Base-by-base conservation (phyloP, 2,797 vertebrate genomes). In the Micropoecilia bifurca region DNA sequence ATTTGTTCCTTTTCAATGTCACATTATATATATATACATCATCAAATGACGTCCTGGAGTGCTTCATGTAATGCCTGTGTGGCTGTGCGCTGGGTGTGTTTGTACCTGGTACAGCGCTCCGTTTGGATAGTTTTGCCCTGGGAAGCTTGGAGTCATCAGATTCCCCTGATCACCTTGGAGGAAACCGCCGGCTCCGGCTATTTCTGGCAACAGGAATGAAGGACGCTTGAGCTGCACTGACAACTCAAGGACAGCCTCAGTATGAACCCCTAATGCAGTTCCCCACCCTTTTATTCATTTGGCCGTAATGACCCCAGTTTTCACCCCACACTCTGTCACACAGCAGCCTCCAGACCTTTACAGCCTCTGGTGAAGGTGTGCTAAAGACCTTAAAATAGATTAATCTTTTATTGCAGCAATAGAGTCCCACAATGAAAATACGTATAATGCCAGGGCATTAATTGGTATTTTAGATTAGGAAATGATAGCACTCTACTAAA, bases 151-250 rank as follows among this genome's bases (percentile, higher is more conserved):
- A 81, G 95, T 96, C 91, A 91, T 92, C 83, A 96, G 83, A 82
- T 93, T 87, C 77, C 95, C 96, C 53, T 43, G 84, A 87, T 96
- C 95, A 91, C 95, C 95, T 83, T 96, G 93, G 78, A 97, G 90
- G 92, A 90, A 75, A 69, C 96, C 96, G 79, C 95, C 95, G n/a
- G 94, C 95, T 83, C 94, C 95, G 0, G 92, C 89, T 93, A 96
- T 95, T 93, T 96, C 96, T 97, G 87, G 82, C 53, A 87, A 41
- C n/a, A 73, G 85, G 41, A 76, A 92, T 77, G 79, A 76, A 93
- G 83, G 75, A 77, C 77, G 85, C 78, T 91, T 95, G 14, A 94
- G 83, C 76, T 88, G 48, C 53, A 87, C 81, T 87, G 75, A 87
- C 78, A 90, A 61, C 13, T 83, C 87, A 91, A 92, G 80, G 85